These are phyloP conservation scores for Leptoclinus maculatus DNA, from an alignment of 2,797 vertebrate genomes.

Conservation along the genomic window DNA sequence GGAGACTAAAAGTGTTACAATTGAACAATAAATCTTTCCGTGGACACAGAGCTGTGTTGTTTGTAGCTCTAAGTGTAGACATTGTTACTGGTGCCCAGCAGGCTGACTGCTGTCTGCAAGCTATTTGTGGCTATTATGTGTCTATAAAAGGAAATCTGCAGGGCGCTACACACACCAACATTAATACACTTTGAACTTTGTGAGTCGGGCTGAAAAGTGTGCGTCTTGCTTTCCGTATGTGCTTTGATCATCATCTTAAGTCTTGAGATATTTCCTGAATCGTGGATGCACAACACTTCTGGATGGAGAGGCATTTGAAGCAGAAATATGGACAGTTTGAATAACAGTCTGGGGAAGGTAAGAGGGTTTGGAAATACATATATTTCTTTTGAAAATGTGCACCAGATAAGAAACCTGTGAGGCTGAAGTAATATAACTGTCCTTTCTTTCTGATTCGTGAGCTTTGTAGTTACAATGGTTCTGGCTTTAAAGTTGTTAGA, in stretches of 20 bases:
- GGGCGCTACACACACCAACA: conserved; percentile 84
- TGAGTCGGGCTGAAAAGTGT: conserved; percentile 75
- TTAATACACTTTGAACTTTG: conserved; percentile 82
- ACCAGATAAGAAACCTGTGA: background rate
- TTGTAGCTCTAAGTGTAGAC: conserved; percentile 27
- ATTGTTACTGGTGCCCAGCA: conserved; percentile 82
- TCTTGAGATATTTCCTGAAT: conserved; percentile 52
- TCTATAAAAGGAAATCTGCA: conserved; percentile 95
- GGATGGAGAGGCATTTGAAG: conserved; percentile 61
- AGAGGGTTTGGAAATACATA: conserved; percentile 63
- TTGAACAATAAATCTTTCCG: background rate
- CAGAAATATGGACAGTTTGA: conserved; percentile 75
- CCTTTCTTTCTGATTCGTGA: background rate
- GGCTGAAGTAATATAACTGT: background rate
- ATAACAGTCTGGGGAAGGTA: conserved; percentile 85
- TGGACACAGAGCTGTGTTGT: conserved; percentile 11
- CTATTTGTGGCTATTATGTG: conserved; percentile 91
- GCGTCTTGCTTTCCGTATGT: conserved; percentile 68
- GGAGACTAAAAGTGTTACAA: background rate
- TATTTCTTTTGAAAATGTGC: conserved; percentile 4
- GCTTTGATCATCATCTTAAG: conserved; percentile 71
- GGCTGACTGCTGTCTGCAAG: conserved; percentile 84
- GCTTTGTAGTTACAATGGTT: background rate
- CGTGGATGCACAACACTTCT: conserved; percentile 62
- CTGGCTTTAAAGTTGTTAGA: conserved; percentile 11